These are phyloP conservation scores for Tor tambroides DNA, from an alignment of 2,113 vertebrate species.

Conservation along the genomic window DNA sequence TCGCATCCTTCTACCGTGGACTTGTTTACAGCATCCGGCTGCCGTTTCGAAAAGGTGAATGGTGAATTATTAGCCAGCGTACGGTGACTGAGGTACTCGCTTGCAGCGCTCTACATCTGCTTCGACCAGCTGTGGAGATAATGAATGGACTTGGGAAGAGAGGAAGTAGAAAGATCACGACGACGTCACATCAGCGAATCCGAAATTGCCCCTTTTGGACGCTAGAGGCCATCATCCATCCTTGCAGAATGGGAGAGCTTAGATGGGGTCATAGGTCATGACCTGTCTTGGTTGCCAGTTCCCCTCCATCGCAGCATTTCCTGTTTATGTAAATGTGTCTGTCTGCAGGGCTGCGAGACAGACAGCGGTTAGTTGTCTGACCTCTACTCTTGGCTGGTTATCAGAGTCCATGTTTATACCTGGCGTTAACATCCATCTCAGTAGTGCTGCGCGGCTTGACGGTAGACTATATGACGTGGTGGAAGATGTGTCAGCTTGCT, in stretches of 20 bases:
- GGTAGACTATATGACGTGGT: background rate
- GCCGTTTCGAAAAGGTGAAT: background rate
- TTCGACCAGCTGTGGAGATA: conserved; percentile 46
- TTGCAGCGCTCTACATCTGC: conserved; percentile 42
- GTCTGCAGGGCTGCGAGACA: conserved; percentile 3
- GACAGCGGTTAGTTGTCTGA: background rate
- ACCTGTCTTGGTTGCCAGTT: background rate
- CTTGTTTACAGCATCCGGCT: conserved; percentile 26
- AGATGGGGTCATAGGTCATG: background rate
- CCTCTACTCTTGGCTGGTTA: background rate
- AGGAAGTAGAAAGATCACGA: background rate
- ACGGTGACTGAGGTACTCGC: conserved; percentile 30
- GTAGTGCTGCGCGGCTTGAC: background rate
- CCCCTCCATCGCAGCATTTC: background rate
- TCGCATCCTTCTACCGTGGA: background rate
- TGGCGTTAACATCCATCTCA: conserved; percentile 1
- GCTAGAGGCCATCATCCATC: conserved; percentile 11
- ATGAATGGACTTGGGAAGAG: conserved; percentile 30
- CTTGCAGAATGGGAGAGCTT: background rate
- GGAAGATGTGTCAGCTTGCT: background rate
- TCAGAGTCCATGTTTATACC: background rate
- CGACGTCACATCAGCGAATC: conserved; percentile 1
- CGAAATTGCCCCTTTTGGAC: background rate
- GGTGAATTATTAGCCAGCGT: conserved; percentile 39
- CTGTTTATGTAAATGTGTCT: background rate